These are phyloP conservation scores for Ormyrus thymus DNA, from an alignment of 2,888 invertebrate genomes.

Conservation along the genomic window DNA sequence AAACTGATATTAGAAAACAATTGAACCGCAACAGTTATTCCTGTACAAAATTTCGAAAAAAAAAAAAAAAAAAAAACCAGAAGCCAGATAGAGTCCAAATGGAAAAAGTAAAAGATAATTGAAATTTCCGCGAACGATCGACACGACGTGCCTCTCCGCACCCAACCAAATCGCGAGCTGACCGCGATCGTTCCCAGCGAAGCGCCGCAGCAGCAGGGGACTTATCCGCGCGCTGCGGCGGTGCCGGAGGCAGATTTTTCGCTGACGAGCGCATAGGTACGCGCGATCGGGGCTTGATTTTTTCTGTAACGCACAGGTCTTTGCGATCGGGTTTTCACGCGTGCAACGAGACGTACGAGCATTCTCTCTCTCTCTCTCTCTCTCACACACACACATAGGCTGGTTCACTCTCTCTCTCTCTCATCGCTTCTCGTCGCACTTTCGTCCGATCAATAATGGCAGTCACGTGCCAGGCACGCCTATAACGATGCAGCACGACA, in stretches of 20 bases:
- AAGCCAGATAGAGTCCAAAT: too few relatives aligned
- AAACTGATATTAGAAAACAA: too few relatives aligned
- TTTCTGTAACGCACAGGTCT: neutral
- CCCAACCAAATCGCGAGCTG: too few relatives aligned
- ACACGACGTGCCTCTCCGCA: too few relatives aligned
- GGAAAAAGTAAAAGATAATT: too few relatives aligned
- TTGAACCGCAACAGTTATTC: too few relatives aligned
- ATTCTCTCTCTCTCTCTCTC: constrained; percentile 44
- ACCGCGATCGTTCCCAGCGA: too few relatives aligned
- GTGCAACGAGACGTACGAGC: neutral
- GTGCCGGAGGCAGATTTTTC: too few relatives aligned
- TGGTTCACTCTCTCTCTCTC: constrained; percentile 19
- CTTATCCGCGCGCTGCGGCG: neutral
- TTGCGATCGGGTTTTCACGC: constrained; percentile 8
- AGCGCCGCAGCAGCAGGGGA: neutral
- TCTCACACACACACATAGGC: neutral
- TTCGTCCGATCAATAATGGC: constrained; percentile 61
- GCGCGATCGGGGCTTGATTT: constrained; percentile 28
- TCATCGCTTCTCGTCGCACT: constrained; percentile 58
- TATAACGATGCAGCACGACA: constrained; percentile 61
- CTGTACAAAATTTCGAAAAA: too few relatives aligned
- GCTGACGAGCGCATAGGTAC: neutral
- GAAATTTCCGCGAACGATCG: too few relatives aligned
- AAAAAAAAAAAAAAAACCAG: too few relatives aligned
- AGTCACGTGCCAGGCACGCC: constrained; percentile 62